Percentiles rank a stretch among this genome's conserved stretches.
Conservation (phyloP, 2,797 vertebrate genomes). For the Lycodopsis pacificus region DNA sequence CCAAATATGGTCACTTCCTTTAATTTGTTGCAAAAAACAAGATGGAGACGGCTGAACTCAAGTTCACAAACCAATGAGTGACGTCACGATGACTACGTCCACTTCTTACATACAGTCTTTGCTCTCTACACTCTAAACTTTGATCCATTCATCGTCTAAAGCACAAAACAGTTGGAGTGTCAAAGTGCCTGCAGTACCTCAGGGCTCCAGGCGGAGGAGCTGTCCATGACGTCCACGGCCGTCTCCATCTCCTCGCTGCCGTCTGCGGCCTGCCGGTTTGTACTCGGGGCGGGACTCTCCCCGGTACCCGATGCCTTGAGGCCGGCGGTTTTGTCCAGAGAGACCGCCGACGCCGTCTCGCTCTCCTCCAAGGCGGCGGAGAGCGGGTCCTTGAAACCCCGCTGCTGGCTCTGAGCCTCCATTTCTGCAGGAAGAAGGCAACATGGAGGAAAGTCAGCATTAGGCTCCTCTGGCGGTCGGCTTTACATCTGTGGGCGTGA, state of each 20-base stretch:
- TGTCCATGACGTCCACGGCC: conserved; percentile 82
- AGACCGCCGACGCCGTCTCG: conserved; percentile 40
- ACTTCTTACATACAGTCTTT: no score
- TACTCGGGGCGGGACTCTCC: conserved; percentile 36
- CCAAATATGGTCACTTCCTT: no score
- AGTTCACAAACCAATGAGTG: no score
- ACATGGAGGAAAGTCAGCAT: conserved; percentile 27
- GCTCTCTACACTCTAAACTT: no score
- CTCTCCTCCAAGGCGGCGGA: conserved; percentile 64
- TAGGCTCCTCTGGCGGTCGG: not conserved
- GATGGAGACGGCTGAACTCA: no score
- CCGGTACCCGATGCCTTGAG: conserved; percentile 9
- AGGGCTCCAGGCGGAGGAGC: conserved; percentile 89
- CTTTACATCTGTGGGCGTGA: not conserved
- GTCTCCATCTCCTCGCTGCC: conserved; percentile 80
- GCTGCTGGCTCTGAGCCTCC: conserved; percentile 78
- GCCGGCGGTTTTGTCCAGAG: conserved; percentile 41
- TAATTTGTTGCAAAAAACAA: no score
- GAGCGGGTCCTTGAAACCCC: conserved; percentile 80
- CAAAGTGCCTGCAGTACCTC: conserved; percentile 83
- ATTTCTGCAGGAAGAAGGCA: conserved; percentile 78
- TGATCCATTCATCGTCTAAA: not conserved
- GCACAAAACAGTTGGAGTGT: not conserved
- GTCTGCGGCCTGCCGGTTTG: conserved; percentile 71
- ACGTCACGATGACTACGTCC: no score